A percentile compares a stretch with the other conserved stretches of the same genome.
Conservation (phyloP, 2,888 invertebrate genomes). For the Callosobruchus maculatus region DNA sequence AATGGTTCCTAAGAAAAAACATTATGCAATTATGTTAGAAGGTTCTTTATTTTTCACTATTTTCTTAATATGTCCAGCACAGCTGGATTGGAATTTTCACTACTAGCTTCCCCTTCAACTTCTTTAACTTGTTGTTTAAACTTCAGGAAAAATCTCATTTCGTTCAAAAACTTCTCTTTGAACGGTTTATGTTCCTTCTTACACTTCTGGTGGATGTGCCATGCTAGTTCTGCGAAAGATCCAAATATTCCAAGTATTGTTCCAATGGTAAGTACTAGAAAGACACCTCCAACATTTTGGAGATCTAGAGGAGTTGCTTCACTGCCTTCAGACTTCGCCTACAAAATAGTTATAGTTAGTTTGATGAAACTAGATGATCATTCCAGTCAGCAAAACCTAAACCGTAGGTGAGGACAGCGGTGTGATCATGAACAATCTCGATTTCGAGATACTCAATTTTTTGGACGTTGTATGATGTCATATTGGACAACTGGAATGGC, state of each 20-base stretch:
- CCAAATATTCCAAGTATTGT: conserved; percentile 62
- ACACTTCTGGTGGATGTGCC: conserved; percentile 46
- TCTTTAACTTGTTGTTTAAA: conserved; percentile 69
- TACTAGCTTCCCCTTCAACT: conserved; percentile 37
- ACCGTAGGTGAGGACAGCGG: too few relatives aligned
- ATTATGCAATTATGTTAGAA: too few relatives aligned
- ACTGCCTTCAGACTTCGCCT: conserved; percentile 46
- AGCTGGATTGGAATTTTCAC: not conserved
- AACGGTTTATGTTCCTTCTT: conserved; percentile 56
- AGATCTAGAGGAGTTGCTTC: conserved; percentile 63
- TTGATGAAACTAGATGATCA: not conserved
- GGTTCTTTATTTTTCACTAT: not conserved
- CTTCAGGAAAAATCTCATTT: conserved; percentile 67
- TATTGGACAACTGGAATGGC: too few relatives aligned
- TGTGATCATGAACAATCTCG: too few relatives aligned
- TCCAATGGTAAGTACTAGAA: conserved; percentile 69
- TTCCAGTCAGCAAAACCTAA: too few relatives aligned
- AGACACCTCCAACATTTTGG: conserved; percentile 82
- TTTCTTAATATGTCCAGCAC: not conserved
- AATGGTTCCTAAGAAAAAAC: too few relatives aligned
- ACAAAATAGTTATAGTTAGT: conserved; percentile 6
- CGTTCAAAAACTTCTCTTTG: conserved; percentile 63
- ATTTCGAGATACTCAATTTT: too few relatives aligned
- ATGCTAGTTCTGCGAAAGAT: conserved; percentile 65
- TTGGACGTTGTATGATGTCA: too few relatives aligned